A percentile compares a stretch with the other conserved stretches of the same genome.
Evolutionary conservation across 2,797 vertebrate genomes (phyloP).

Genomic region (Sebastes hopkinsi): DNA sequence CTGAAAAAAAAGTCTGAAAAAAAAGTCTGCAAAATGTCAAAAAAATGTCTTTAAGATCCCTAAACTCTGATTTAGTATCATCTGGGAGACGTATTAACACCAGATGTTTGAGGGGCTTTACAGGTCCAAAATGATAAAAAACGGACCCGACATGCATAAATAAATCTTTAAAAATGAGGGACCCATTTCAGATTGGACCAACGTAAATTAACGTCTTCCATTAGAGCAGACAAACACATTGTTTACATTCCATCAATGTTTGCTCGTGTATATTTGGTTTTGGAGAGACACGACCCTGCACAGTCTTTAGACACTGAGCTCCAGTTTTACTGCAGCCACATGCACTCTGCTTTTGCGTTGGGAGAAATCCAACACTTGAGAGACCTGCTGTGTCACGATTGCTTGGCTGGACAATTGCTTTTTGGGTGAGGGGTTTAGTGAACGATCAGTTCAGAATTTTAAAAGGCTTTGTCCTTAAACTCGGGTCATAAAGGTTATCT

Average conservation of each 20-base stretch:
- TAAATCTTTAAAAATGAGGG: not conserved
- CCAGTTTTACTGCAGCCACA: not conserved
- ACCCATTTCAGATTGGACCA: not conserved
- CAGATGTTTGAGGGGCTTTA: not conserved
- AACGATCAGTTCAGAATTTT: not conserved
- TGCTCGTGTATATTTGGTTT: not conserved
- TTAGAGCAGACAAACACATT: not conserved
- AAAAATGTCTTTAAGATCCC: not conserved
- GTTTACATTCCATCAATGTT: not conserved
- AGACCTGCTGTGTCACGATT: not conserved
- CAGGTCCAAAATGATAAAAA: not conserved
- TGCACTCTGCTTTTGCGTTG: not conserved
- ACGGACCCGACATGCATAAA: not conserved
- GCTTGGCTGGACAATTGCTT: not conserved
- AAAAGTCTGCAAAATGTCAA: too few species aligned
- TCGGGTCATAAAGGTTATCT: not conserved
- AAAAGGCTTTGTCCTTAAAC: slow-evolving; percentile 1
- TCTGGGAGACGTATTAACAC: not conserved
- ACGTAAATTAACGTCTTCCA: not conserved
- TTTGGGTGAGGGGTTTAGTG: not conserved
- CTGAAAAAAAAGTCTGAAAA: too few species aligned
- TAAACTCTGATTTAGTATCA: not conserved
- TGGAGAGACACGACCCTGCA: not conserved
- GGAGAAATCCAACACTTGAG: not conserved
- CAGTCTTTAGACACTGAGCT: not conserved